Base-by-base conservation (phyloP, 2,888 invertebrate genomes). In the Amblyjoppa proteus region DNA sequence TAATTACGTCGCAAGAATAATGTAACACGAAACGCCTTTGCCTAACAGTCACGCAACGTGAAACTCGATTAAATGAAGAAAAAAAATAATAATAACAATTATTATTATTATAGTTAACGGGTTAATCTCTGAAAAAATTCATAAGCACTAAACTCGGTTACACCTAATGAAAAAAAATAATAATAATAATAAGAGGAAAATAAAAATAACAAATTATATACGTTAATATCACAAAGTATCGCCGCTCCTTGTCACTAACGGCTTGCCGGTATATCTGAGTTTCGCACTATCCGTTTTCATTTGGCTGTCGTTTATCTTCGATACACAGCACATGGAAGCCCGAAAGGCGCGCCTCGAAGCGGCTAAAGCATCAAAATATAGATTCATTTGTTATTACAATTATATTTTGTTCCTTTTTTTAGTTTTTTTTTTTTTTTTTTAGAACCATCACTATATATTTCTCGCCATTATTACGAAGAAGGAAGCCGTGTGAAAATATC, bases 171-270 rank as follows among this genome's bases (percentile, higher is more conserved):
- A 20, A 49, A 49, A 75, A 70, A 45, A 64, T 20, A 20, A 73
- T 31, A 61, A 25, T 34, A 53, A 76, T 76, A 79, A 83, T 51
- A 71, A 61, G 66, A 3, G 45, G 51, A 53, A 73, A 56, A 64
- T 61, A 83, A 88, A 83, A 78, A 87, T 87, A 88, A 88, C 84
- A 90, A 88, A 91, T 88, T 85, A 90, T 89, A 89, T 89, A 88
- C 89, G 88, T 92, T 92, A 91, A 91, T 92, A 92, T 92, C 92
- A 92, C 91, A 92, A 92, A 89, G 84, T 90, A 90, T 90, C 90
- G 90, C 89, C 88, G 85, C 87, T 88, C 76, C 45, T 87, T 34
- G 58, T 79, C 83, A 81, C 68, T 81, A 80, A 71, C 75, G 77
- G 81, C 79, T 83, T 77, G 73, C 84, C 74, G 81, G 73, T 81